A percentile compares a stretch with the other conserved stretches of the same genome.
phyloP scores from a whole-genome alignment of 2,888 invertebrate species.

The Philereme transversata region DNA sequence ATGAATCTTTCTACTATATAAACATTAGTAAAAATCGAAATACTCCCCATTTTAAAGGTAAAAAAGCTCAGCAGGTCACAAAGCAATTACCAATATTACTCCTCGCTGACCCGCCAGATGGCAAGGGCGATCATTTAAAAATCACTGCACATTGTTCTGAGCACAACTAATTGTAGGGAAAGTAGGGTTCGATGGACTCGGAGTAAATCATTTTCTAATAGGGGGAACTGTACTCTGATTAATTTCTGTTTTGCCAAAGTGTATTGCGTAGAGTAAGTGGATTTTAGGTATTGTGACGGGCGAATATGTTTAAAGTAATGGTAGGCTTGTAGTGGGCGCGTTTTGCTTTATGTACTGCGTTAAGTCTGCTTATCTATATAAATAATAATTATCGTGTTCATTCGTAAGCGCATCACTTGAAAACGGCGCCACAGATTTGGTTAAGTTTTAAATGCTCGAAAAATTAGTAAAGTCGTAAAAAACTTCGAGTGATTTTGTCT shows the following conservation, averaged over 20 bases:
- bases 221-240: constrained; percentile 57
- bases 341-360: too few relatives aligned
- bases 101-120: constrained; percentile 68
- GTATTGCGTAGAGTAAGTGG: constrained; percentile 33
- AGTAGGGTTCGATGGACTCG: constrained; percentile 77
- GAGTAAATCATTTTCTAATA: constrained; percentile 79
- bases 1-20: too few relatives aligned
- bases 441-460: too few relatives aligned
- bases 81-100: constrained; percentile 79
- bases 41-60: constrained; percentile 30
- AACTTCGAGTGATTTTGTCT: too few relatives aligned
- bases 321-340: constrained; percentile 22
- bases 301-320: constrained; percentile 22
- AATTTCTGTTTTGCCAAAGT: constrained; percentile 44
- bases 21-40: not conserved
- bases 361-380: too few relatives aligned
- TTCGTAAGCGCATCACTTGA: too few relatives aligned
- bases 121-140: constrained; percentile 80
- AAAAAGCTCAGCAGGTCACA: constrained; percentile 27
- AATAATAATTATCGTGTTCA: too few relatives aligned
- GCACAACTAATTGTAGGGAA: constrained; percentile 83
- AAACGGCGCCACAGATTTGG: too few relatives aligned
- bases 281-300: constrained; percentile 29
- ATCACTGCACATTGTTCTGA: constrained; percentile 83
- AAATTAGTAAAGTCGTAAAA: too few relatives aligned